A percentile compares a stretch with the other conserved stretches of the same genome.
phyloP scores from a whole-genome alignment of 2,113 vertebrate species.

The Willisornis vidua region DNA sequence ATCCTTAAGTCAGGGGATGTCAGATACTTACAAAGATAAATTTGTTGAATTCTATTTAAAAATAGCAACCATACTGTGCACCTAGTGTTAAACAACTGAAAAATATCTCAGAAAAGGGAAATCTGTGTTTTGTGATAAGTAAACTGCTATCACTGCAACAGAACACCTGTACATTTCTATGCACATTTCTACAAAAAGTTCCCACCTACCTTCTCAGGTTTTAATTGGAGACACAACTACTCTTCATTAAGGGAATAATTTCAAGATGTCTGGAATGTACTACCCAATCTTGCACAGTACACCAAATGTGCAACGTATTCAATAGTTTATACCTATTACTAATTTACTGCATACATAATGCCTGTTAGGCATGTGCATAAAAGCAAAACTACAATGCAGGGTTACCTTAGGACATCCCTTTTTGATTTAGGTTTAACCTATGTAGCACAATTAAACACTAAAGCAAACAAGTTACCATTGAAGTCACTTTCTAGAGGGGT shows the following conservation, averaged over 20 bases:
- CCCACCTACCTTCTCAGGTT: background rate
- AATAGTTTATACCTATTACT: background rate
- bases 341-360: background rate
- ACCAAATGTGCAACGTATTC: background rate
- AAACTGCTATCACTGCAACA: constrained; percentile 24
- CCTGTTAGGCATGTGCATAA: background rate
- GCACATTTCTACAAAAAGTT: background rate
- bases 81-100: background rate
- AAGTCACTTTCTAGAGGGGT: background rate
- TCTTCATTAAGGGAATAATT: background rate
- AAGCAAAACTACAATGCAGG: background rate
- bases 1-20: background rate
- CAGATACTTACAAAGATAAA: constrained; percentile 11
- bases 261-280: background rate
- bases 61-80: background rate
- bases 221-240: background rate
- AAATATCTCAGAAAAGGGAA: constrained; percentile 42
- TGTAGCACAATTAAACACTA: background rate
- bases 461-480: background rate
- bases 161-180: background rate
- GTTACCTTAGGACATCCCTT: background rate
- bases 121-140: constrained; percentile 13
- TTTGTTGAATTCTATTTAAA: constrained; percentile 41
- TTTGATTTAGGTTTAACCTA: background rate
- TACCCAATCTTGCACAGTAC: fast-evolving